Conservation (phyloP, 2,797 vertebrate genomes). For the Chelonia mydas region DNA sequence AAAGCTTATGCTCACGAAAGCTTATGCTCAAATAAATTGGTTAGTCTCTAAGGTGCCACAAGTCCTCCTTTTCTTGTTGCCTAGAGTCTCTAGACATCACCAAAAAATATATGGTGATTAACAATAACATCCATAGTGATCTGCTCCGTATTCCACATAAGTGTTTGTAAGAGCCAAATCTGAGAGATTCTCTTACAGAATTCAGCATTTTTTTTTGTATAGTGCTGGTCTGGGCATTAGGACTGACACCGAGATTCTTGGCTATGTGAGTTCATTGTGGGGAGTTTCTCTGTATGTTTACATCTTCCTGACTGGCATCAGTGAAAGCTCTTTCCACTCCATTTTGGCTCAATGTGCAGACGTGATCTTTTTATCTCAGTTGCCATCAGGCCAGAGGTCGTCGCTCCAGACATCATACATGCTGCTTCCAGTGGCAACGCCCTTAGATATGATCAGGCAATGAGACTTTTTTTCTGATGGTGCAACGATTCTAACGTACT, state of each 20-base stretch:
- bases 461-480: background rate
- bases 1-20: too few relatives aligned
- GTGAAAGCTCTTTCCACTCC: background rate
- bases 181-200: background rate
- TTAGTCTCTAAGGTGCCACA: too few relatives aligned
- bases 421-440: background rate
- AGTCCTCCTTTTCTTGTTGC: background rate
- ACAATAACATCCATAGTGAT: accelerated
- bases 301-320: background rate
- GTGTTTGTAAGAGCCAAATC: background rate
- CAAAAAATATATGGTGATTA: background rate
- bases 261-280: accelerated
- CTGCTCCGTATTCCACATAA: background rate
- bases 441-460: background rate
- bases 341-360: background rate
- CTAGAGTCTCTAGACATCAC: background rate
- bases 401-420: background rate
- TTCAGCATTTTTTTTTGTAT: background rate
- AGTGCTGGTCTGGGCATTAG: background rate
- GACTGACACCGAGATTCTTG: background rate
- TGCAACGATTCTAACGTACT: slow-evolving; percentile 42
- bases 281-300: background rate
- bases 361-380: background rate
- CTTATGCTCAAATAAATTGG: too few relatives aligned
- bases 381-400: background rate